These are phyloP conservation scores for Drosophila pegasa DNA, from an alignment of 2,888 invertebrate species.

Conservation along the genomic window DNA sequence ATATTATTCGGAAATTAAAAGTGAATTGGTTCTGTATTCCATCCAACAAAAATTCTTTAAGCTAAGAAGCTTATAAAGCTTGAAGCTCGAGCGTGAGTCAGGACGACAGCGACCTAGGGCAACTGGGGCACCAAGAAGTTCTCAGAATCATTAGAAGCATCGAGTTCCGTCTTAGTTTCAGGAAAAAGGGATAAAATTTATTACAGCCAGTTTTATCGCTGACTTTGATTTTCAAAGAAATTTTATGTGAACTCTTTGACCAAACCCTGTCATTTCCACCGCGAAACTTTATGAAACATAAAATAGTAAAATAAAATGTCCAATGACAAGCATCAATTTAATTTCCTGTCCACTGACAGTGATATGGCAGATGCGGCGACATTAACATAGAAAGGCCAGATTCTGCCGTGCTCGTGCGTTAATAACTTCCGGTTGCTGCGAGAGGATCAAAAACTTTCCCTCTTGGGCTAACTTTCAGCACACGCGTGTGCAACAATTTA, in stretches of 20 bases:
- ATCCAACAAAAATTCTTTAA: too few relatives aligned
- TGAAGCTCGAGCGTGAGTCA: neutral
- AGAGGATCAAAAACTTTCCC: conserved; percentile 58
- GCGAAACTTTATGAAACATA: conserved; percentile 1
- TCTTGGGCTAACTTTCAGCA: conserved; percentile 44
- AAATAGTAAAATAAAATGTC: conserved; percentile 18
- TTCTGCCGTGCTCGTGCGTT: conserved; percentile 42
- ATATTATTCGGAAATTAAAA: neutral
- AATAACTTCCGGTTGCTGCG: conserved; percentile 69
- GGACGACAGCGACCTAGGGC: neutral
- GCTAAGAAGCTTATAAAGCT: neutral
- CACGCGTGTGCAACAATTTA: conserved; percentile 61
- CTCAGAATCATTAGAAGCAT: neutral
- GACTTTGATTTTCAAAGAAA: neutral
- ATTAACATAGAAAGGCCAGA: conserved; percentile 10
- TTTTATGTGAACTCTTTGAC: neutral
- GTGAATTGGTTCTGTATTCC: neutral
- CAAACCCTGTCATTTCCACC: neutral
- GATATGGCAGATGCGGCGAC: conserved; percentile 22
- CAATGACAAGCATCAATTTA: conserved; percentile 46
- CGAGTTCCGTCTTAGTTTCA: neutral
- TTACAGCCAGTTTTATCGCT: neutral
- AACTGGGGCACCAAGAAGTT: neutral
- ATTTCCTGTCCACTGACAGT: conserved; percentile 49
- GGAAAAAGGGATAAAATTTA: neutral